These are phyloP conservation scores for Megaceryle torquata DNA, from an alignment of 2,113 vertebrate genomes.

Conservation along the genomic window DNA sequence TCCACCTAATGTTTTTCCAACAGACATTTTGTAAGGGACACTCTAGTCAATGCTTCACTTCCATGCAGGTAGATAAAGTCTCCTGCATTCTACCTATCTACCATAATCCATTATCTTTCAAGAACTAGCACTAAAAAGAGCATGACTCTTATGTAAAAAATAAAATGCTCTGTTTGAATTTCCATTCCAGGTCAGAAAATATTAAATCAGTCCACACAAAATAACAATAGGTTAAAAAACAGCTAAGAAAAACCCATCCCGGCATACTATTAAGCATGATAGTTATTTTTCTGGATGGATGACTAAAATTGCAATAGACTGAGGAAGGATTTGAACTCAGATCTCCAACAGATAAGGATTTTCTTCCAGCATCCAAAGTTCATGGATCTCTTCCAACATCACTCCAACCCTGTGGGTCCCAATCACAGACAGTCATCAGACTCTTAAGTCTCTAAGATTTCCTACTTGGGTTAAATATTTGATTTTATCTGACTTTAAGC, in stretches of 20 bases:
- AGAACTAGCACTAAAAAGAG: neutral
- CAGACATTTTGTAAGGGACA: neutral
- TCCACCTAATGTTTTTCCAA: neutral
- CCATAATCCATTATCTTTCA: neutral
- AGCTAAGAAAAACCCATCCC: neutral
- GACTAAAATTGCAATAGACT: neutral
- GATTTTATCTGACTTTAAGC: neutral
- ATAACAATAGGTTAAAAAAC: neutral
- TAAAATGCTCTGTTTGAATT: neutral
- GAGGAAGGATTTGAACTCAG: neutral
- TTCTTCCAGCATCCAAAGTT: neutral
- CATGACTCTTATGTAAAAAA: neutral
- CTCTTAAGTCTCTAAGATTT: neutral
- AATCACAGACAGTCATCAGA: neutral
- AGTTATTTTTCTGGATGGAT: neutral
- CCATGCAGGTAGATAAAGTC: neutral
- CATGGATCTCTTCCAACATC: neutral
- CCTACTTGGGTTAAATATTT: neutral
- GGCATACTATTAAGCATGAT: neutral
- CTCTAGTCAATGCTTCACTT: neutral
- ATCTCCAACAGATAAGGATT: neutral
- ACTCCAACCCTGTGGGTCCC: neutral
- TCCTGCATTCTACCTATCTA: neutral
- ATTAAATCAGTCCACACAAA: neutral
- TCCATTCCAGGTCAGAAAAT: neutral